phyloP scores from a whole-genome alignment of 2,888 invertebrate species.

The Agrotis ipsilon region DNA sequence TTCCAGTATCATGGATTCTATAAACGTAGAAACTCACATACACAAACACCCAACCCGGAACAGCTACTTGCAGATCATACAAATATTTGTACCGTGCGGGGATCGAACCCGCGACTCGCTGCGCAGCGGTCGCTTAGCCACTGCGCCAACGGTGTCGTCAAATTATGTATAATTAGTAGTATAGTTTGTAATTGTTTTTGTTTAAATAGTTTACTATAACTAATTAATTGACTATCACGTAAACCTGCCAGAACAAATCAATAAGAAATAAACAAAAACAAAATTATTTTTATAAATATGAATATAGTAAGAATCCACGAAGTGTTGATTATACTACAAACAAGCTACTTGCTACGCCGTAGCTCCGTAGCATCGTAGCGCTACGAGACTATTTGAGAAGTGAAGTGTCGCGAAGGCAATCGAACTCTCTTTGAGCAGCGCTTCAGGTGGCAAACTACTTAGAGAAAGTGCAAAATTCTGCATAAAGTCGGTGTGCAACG shows the following conservation, averaged over 20 bases:
- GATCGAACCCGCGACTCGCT: no score
- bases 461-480: constrained; percentile 44
- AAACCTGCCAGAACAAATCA: background rate
- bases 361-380: constrained; percentile 52
- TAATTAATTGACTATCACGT: no score
- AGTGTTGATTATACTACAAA: constrained; percentile 4
- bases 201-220: no score
- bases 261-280: background rate
- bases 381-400: constrained; percentile 43
- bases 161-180: no score
- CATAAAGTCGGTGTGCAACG: constrained; percentile 41
- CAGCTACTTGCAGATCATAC: no score
- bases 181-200: no score
- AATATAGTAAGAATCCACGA: background rate
- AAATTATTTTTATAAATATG: background rate
- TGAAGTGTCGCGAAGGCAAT: constrained; percentile 38
- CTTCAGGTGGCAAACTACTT: constrained; percentile 49
- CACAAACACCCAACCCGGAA: no score
- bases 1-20: no score
- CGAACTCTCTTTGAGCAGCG: constrained; percentile 35
- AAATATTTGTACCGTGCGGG: no score
- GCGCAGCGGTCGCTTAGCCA: no score
- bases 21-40: no score
- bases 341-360: constrained; percentile 46
- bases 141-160: no score